A percentile compares a stretch with the other conserved stretches of the same genome.
Evolutionary conservation across 2,888 invertebrate species (phyloP).

Genomic region (Norana najaformis): DNA sequence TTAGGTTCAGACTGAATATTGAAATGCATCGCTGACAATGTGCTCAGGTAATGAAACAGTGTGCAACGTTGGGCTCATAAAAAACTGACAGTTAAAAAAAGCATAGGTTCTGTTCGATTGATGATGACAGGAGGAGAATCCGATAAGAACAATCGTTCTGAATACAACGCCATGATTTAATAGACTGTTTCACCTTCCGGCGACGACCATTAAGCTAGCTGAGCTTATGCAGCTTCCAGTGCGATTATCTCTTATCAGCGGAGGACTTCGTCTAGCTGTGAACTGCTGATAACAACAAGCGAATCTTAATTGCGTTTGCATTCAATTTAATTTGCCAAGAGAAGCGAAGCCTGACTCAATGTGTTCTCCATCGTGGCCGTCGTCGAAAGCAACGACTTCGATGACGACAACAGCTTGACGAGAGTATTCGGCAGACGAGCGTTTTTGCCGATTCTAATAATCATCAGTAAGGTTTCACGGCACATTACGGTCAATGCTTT

Average conservation of each 20-base stretch:
- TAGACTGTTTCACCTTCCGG: not conserved
- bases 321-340: not conserved
- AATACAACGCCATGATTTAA: not conserved
- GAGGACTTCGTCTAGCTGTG: not conserved
- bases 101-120: too few relatives aligned
- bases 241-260: not conserved
- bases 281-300: not conserved
- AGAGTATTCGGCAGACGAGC: too few relatives aligned
- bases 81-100: not conserved
- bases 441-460: too few relatives aligned
- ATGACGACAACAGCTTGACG: too few relatives aligned
- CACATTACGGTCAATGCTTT: too few relatives aligned
- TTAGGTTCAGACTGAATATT: too few relatives aligned
- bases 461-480: too few relatives aligned
- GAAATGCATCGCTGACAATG: not conserved
- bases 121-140: not conserved
- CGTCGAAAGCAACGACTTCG: not conserved
- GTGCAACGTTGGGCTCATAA: not conserved
- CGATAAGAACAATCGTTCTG: not conserved
- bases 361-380: not conserved
- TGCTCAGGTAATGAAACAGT: not conserved
- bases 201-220: not conserved
- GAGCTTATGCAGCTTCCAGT: not conserved
- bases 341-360: not conserved
- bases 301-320: not conserved